Evolutionary conservation across 1,140 invertebrate species (phyloP).

Genomic region (Saccostrea cuccullata): DNA sequence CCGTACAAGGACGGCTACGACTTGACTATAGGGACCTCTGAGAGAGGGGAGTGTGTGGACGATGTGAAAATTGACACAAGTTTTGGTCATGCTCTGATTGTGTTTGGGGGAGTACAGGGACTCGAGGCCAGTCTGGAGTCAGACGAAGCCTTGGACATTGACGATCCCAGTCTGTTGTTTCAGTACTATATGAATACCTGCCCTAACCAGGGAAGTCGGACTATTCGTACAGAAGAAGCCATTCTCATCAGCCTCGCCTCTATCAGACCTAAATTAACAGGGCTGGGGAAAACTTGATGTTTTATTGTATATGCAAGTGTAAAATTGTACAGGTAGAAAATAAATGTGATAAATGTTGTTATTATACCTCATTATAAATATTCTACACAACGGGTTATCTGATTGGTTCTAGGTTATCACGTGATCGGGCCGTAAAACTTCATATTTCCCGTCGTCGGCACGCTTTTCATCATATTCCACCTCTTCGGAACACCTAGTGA

Average conservation of each 20-base stretch:
- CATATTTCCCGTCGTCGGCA: too few relatives aligned
- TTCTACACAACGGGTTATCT: too few relatives aligned
- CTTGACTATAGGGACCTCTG: conserved; percentile 92
- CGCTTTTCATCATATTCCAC: too few relatives aligned
- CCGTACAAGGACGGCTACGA: conserved; percentile 89
- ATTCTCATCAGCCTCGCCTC: conserved; percentile 2
- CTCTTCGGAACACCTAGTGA: too few relatives aligned
- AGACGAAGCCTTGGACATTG: conserved; percentile 85
- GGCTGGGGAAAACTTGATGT: background rate
- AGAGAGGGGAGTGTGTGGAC: conserved; percentile 89
- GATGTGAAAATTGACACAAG: background rate
- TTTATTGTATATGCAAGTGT: too few relatives aligned
- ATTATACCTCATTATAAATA: too few relatives aligned
- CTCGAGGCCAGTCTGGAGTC: conserved; percentile 92
- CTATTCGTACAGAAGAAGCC: conserved; percentile 93
- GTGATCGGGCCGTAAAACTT: too few relatives aligned
- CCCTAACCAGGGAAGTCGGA: conserved; percentile 94
- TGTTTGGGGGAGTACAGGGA: conserved; percentile 96
- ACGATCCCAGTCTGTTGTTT: conserved; percentile 91
- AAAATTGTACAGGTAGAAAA: too few relatives aligned
- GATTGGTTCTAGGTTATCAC: too few relatives aligned
- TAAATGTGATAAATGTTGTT: too few relatives aligned
- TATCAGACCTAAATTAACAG: background rate
- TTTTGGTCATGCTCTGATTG: conserved; percentile 84
- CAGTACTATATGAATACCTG: conserved; percentile 95